Evolutionary conservation across 1,140 invertebrate species (phyloP).

Genomic region (Papilio glaucus): DNA sequence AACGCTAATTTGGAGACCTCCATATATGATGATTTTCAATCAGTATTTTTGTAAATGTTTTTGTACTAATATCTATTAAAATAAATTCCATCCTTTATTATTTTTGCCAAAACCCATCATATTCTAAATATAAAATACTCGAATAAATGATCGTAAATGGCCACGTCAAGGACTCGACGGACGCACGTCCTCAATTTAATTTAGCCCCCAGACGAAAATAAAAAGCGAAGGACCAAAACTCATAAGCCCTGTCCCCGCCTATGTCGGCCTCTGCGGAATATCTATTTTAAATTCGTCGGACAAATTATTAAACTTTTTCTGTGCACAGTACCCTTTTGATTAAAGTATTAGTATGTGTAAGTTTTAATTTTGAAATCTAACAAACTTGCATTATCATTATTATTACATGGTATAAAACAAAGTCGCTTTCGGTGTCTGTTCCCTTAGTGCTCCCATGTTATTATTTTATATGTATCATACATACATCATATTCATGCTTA

Average conservation of each 20-base stretch:
- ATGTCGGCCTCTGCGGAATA: slow-evolving; percentile 61
- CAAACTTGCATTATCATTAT: background rate
- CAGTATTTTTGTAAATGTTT: too few species aligned
- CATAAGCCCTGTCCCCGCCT: slow-evolving; percentile 75
- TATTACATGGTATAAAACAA: too few species aligned
- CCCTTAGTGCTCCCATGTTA: too few species aligned
- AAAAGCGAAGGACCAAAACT: slow-evolving; percentile 59
- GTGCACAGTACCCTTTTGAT: slow-evolving; percentile 46
- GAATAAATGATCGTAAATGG: slow-evolving; percentile 35
- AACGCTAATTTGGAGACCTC: too few species aligned
- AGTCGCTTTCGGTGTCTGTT: too few species aligned
- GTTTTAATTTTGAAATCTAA: background rate
- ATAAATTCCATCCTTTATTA: background rate
- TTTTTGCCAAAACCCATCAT: background rate
- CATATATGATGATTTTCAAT: too few species aligned
- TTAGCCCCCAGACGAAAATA: slow-evolving; percentile 74
- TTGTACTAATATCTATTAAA: too few species aligned
- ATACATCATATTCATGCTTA: too few species aligned
- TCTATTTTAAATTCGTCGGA: slow-evolving; percentile 66
- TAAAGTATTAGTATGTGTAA: slow-evolving; percentile 33
- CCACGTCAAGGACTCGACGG: slow-evolving; percentile 22
- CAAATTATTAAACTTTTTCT: slow-evolving; percentile 70
- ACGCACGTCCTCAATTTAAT: slow-evolving; percentile 61
- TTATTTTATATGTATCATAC: too few species aligned
- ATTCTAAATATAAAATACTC: slow-evolving; percentile 31